Percentiles rank a stretch among this genome's conserved stretches.
phyloP scores from a whole-genome alignment of 2,113 vertebrate genomes.

The Nibea coibor region DNA sequence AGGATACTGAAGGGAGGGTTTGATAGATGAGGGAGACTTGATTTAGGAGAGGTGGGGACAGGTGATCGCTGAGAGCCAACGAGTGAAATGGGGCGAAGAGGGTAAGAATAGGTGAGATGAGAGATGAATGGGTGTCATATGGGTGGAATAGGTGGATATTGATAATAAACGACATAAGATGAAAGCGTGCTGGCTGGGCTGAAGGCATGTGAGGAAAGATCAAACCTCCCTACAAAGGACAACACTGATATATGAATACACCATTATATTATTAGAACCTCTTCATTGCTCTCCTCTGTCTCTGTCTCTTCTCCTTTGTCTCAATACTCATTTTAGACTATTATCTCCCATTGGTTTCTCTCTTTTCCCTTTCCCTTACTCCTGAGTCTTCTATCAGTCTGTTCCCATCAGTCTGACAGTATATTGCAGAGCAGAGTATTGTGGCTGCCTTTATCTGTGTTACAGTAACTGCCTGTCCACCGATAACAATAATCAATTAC shows the following conservation, averaged over 20 bases:
- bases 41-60: slow-evolving; percentile 56
- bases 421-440: slow-evolving; percentile 58
- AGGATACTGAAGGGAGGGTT: slow-evolving; percentile 26
- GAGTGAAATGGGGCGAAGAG: slow-evolving; percentile 56
- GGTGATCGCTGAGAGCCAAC: slow-evolving; percentile 42
- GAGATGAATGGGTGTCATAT: slow-evolving; percentile 58
- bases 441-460: slow-evolving; percentile 68
- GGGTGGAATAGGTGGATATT: slow-evolving; percentile 46
- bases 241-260: slow-evolving; percentile 65
- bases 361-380: slow-evolving; percentile 17
- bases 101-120: slow-evolving; percentile 57
- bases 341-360: slow-evolving; percentile 39
- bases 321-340: slow-evolving; percentile 50
- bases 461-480: slow-evolving; percentile 72
- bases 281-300: slow-evolving; percentile 59
- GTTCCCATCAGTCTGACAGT: slow-evolving; percentile 56
- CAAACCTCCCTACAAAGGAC: slow-evolving; percentile 53
- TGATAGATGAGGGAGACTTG: slow-evolving; percentile 54
- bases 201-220: slow-evolving; percentile 52
- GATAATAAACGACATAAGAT: slow-evolving; percentile 60
- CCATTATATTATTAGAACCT: slow-evolving; percentile 65
- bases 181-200: slow-evolving; percentile 27
- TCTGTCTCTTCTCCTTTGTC: slow-evolving; percentile 47
- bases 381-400: slow-evolving; percentile 34
- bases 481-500: slow-evolving; percentile 77